These are phyloP conservation scores for Luperina testacea DNA, from an alignment of 2,888 invertebrate species.

Conservation along the genomic window DNA sequence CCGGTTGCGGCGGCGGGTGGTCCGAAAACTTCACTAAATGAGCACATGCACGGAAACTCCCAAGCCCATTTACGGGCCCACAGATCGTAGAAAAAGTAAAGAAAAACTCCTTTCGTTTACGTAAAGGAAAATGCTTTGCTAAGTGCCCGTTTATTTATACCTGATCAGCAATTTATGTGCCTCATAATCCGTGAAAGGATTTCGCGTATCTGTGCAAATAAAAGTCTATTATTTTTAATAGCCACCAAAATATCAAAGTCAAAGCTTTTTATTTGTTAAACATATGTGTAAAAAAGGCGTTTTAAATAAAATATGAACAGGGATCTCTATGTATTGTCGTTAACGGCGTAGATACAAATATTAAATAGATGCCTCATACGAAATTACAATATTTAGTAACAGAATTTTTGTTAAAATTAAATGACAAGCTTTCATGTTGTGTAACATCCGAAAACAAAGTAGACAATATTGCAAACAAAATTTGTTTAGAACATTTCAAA, in stretches of 20 bases:
- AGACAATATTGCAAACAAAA: too few species aligned
- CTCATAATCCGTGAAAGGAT: constrained; percentile 1
- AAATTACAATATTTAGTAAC: too few species aligned
- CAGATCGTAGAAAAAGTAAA: constrained; percentile 72
- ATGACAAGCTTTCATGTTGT: too few species aligned
- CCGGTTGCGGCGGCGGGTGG: constrained; percentile 47
- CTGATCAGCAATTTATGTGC: constrained; percentile 18
- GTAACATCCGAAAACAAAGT: too few species aligned
- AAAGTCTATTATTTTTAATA: constrained; percentile 9
- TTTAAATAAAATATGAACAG: not conserved
- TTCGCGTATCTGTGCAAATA: not conserved
- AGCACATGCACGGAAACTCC: constrained; percentile 75
- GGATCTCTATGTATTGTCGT: not conserved
- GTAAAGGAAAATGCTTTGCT: constrained; percentile 45
- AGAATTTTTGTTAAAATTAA: too few species aligned
- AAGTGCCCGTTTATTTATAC: constrained; percentile 58
- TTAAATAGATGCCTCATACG: too few species aligned
- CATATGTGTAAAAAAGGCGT: not conserved
- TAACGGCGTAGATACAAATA: too few species aligned
- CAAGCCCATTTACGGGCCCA: constrained; percentile 75
- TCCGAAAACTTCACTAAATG: constrained; percentile 72
- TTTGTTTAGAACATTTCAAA: not conserved
- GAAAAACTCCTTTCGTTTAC: constrained; percentile 65
- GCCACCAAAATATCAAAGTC: not conserved
- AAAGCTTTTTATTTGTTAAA: too few species aligned